Conservation (phyloP, 1,140 invertebrate genomes). For the Caenorhabditis latens region DNA sequence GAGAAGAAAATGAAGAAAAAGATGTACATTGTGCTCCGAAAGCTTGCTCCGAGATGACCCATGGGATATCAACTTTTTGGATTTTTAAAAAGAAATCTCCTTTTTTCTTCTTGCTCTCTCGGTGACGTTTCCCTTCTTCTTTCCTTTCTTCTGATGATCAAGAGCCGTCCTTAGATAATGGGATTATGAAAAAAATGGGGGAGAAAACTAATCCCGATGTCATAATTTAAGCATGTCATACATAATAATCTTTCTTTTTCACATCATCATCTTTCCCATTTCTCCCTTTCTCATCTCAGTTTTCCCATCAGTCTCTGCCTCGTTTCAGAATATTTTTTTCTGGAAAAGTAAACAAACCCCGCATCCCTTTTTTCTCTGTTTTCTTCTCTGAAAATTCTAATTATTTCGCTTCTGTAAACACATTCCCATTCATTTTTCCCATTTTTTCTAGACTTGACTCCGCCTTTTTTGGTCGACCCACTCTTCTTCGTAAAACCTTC, state of each 20-base stretch:
- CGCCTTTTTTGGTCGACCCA: neutral
- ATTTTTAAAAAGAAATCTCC: slow-evolving; percentile 1
- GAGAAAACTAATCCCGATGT: slow-evolving; percentile 9
- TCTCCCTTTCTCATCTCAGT: neutral
- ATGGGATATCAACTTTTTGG: slow-evolving; percentile 25
- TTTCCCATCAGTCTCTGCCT: neutral
- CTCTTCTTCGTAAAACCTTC: neutral
- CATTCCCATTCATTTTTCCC: slow-evolving; percentile 33
- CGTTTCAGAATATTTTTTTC: slow-evolving; percentile 27
- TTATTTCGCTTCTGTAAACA: slow-evolving; percentile 51
- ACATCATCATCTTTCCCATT: neutral
- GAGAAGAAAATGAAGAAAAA: neutral
- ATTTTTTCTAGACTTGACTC: neutral
- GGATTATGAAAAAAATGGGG: slow-evolving; percentile 25
- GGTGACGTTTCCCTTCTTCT: slow-evolving; percentile 7
- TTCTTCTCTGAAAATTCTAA: slow-evolving; percentile 37
- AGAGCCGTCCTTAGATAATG: slow-evolving; percentile 14
- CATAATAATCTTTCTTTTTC: slow-evolving; percentile 17
- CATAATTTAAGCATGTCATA: slow-evolving; percentile 38
- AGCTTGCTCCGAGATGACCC: neutral
- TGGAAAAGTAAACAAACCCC: slow-evolving; percentile 46
- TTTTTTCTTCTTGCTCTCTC: neutral
- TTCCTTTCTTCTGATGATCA: neutral
- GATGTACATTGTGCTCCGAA: slow-evolving; percentile 1
- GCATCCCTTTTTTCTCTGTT: neutral